Base-by-base conservation (phyloP, 2,888 invertebrate genomes). In the Aproaerema taeniolella region DNA sequence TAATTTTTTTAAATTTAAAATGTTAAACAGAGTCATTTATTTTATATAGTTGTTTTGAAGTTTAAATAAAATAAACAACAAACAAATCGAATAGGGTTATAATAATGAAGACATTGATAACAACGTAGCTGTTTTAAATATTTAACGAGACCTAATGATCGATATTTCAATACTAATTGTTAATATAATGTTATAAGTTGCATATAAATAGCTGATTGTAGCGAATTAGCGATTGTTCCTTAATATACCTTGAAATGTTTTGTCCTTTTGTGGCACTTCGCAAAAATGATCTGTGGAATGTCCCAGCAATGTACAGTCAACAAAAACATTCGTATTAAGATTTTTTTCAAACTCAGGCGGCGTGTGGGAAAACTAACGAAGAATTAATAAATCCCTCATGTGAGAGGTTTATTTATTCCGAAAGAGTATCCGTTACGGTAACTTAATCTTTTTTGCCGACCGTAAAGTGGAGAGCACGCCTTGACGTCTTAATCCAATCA, bases 401-500 rank as follows among this genome's bases (percentile, higher is more conserved):
- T 20, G 20, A 4, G 8, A 4, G 20, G 20, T 20, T 20, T 4
- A 20, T 20, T 20, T 20, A 32, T 6, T 29, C 10, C 28, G 11
- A 14, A 40, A 41, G 13, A 55, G 60, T 77, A 73, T 76, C 66
- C 41, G 46, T 74, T 65, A 57, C 72, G 45, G 78, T 67, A 81
- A 81, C 49, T 40, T 41, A 54, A 83, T 80, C 61, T 73, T 71
- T 35, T 82, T 59, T 85, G 79, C 71, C 51, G 70, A 80, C 82
- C 78, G 71, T 85, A 55, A 53, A 63, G 52, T 51, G 48, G 53
- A 47, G 50, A 57, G 63, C 74, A 62, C 66, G 61, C 71, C 76
- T 79, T 80, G 78, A 86, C 78, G 75, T 83, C 85, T 82, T 79
- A 83, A 85, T 85, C 79, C 71, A 81, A 82, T 81, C 82, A 78